Evolutionary conservation across 2,113 vertebrate genomes (phyloP).

Genomic region (Lepus timidus): DNA sequence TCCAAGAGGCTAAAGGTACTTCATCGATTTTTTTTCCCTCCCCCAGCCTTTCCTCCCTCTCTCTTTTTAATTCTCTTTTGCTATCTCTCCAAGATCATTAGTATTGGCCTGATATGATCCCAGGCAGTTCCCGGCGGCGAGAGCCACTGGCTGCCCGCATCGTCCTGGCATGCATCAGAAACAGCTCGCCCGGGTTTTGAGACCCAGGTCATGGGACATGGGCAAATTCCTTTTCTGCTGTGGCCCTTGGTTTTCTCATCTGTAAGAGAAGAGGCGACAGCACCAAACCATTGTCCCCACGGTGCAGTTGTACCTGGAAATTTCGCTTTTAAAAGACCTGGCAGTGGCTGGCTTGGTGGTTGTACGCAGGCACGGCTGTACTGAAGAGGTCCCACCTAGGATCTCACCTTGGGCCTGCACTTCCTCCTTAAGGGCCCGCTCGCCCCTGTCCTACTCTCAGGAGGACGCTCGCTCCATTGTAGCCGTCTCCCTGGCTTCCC

Average conservation of each 20-base stretch:
- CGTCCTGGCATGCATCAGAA: not conserved
- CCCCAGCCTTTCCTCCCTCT: not conserved
- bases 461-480: fast-evolving
- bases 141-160: not conserved
- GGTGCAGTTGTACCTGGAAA: not conserved
- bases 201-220: fast-evolving
- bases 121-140: fast-evolving
- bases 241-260: not conserved
- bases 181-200: fast-evolving
- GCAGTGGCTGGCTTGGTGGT: not conserved
- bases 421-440: not conserved
- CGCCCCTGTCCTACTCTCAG: too few relatives aligned
- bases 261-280: fast-evolving
- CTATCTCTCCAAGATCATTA: not conserved
- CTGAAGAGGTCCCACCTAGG: not conserved
- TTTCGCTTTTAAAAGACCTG: fast-evolving
- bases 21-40: constrained; percentile 39
- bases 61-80: constrained; percentile 44
- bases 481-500: not conserved
- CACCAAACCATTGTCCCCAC: fast-evolving
- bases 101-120: not conserved
- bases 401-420: not conserved
- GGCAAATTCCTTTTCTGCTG: not conserved
- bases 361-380: too few relatives aligned
- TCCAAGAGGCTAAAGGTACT: constrained; percentile 71